phyloP scores from a whole-genome alignment of 1,140 invertebrate genomes.

The Drosophila bipectinata region DNA sequence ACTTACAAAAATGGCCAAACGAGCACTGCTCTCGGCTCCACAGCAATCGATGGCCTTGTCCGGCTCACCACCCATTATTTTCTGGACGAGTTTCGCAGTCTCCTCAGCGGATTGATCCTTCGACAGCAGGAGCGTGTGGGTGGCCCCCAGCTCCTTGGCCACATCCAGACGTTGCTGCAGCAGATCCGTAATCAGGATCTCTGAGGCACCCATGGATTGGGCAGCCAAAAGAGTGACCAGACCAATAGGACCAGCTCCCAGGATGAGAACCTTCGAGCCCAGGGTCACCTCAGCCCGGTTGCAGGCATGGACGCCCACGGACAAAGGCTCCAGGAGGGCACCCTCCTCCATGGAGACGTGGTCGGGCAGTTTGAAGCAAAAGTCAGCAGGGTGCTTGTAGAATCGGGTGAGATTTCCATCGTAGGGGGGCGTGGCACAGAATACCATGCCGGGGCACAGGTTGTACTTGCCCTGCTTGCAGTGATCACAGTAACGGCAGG shows the following conservation, averaged over 20 bases:
- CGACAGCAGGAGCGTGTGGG: slow-evolving; percentile 88
- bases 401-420: slow-evolving; percentile 94
- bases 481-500: slow-evolving; percentile 92
- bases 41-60: slow-evolving; percentile 94
- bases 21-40: slow-evolving; percentile 91
- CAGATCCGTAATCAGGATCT: slow-evolving; percentile 93
- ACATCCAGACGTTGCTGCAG: slow-evolving; percentile 89
- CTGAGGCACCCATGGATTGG: slow-evolving; percentile 94
- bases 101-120: slow-evolving; percentile 86
- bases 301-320: slow-evolving; percentile 96
- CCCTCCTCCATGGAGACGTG: slow-evolving; percentile 96
- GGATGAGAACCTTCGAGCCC: slow-evolving; percentile 92
- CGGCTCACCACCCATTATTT: slow-evolving; percentile 88
- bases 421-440: slow-evolving; percentile 95
- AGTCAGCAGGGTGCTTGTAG: slow-evolving; percentile 96
- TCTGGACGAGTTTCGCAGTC: slow-evolving; percentile 87
- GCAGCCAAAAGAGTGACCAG: slow-evolving; percentile 92
- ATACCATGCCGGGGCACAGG: slow-evolving; percentile 93
- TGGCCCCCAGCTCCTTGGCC: slow-evolving; percentile 93
- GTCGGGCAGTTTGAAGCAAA: slow-evolving; percentile 97
- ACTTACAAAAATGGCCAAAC: slow-evolving; percentile 87
- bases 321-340: slow-evolving; percentile 95
- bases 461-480: slow-evolving; percentile 96
- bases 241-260: slow-evolving; percentile 97
- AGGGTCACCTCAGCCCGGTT: slow-evolving; percentile 89